Evolutionary conservation across 2,113 vertebrate species (phyloP).

Genomic region (Telmatochromis brachygnathus): DNA sequence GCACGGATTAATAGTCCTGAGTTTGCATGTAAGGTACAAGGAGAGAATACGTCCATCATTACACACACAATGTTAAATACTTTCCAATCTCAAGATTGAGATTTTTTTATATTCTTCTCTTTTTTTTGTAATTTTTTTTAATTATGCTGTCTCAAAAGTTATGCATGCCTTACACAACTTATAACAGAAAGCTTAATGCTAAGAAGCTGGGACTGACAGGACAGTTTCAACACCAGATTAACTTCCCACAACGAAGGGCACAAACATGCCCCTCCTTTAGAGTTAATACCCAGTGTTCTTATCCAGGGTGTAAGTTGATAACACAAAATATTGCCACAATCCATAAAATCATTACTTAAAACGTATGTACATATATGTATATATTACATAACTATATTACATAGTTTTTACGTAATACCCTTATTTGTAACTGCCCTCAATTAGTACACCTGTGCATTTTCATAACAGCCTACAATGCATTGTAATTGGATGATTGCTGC

Average conservation of each 20-base stretch:
- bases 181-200: neutral
- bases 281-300: neutral
- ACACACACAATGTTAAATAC: neutral
- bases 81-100: neutral
- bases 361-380: neutral
- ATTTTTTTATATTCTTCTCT: neutral
- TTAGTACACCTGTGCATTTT: neutral
- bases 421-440: neutral
- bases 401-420: neutral
- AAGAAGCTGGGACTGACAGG: neutral
- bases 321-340: neutral
- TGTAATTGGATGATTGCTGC: neutral
- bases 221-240: neutral
- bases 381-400: neutral
- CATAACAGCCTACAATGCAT: neutral
- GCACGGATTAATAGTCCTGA: fast-evolving
- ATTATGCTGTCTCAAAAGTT: neutral
- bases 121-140: neutral
- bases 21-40: neutral
- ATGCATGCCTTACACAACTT: neutral
- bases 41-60: neutral
- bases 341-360: neutral
- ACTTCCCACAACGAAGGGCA: fast-evolving
- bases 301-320: neutral
- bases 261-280: neutral